Evolutionary conservation across 2,888 invertebrate genomes (phyloP), one percentile per base, ranked within the genome.

Genomic region (Resseliella maxima): DNA sequence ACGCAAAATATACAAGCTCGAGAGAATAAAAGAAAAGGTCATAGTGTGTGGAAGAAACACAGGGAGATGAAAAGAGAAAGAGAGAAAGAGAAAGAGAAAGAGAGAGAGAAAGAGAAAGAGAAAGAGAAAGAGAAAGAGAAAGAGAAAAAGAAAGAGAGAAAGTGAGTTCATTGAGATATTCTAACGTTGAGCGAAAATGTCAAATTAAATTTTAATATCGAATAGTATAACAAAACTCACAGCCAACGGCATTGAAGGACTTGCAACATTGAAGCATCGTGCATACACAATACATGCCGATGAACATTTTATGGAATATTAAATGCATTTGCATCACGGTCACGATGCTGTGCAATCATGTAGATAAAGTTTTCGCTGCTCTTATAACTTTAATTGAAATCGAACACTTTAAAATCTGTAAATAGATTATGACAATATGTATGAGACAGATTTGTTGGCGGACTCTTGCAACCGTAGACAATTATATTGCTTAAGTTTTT

Each of bases 351-450:
- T 6, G 24, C 24, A 6, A n/a, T 72, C 15, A 72, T 72, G 31
- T 3, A 0, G 72, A 31, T 72, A 72, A 72, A 72, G 72, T 72
- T 72, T 72, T 72, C 27, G 59, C 59, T 24, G 12, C n/a, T 72
- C 24, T 59, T 10, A 35, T 0, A 31, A 59, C 24, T 59, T 31
- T 31, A 72, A 72, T 72, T 72, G 72, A 72, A 72, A 72, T 72
- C 72, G 72, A 72, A 72, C 72, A 35, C 72, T 72, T 72, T 31
- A 72, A 72, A 72, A 31, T 72, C 31, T 72, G 72, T 72, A 35
- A 72, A 72, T 72, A 31, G 72, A 72, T 72, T 31, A 72, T 72
- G 72, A 31, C 72, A 72, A 72, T 59, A 27, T 72, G 72, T 35
- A 18, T 35, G 31, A 50, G n/a, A 72, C 3, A 15, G 72, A 31